Percentiles rank a stretch among this genome's conserved stretches.
Evolutionary conservation across 2,113 vertebrate genomes (phyloP).

Genomic region (Tursiops truncatus): DNA sequence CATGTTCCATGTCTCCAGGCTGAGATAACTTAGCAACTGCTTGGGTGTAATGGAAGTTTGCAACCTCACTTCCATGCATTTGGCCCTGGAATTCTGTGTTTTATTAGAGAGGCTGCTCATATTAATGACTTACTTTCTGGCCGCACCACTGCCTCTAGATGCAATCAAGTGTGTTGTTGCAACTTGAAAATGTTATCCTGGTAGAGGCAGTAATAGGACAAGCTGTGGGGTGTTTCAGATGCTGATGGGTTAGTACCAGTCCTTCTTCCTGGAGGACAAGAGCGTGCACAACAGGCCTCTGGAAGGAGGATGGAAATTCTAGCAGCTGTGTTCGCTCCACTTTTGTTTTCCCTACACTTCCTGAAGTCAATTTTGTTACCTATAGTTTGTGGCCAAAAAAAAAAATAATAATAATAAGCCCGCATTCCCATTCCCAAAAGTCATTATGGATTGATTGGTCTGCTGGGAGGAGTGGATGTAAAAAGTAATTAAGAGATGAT

Average conservation of each 20-base stretch:
- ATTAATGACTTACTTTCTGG: neutral
- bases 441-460: neutral
- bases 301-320: neutral
- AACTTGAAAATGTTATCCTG: neutral
- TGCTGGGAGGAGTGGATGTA: conserved; percentile 20
- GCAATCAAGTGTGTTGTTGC: neutral
- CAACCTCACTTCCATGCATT: neutral
- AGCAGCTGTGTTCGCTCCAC: neutral
- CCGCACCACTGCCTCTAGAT: neutral
- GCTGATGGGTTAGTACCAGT: neutral
- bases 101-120: neutral
- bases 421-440: neutral
- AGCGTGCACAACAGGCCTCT: neutral
- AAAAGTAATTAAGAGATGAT: conserved; percentile 7
- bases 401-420: accelerated
- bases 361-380: conserved; percentile 1
- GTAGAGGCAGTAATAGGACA: neutral
- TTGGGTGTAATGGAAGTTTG: neutral
- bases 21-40: neutral
- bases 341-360: neutral
- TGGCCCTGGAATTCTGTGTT: neutral
- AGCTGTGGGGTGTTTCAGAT: neutral
- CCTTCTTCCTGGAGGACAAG: neutral
- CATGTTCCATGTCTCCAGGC: neutral
- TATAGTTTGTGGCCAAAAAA: neutral